Evolutionary conservation across 2,888 invertebrate genomes (phyloP).

Genomic region (Cryptocheilus praepositus): DNA sequence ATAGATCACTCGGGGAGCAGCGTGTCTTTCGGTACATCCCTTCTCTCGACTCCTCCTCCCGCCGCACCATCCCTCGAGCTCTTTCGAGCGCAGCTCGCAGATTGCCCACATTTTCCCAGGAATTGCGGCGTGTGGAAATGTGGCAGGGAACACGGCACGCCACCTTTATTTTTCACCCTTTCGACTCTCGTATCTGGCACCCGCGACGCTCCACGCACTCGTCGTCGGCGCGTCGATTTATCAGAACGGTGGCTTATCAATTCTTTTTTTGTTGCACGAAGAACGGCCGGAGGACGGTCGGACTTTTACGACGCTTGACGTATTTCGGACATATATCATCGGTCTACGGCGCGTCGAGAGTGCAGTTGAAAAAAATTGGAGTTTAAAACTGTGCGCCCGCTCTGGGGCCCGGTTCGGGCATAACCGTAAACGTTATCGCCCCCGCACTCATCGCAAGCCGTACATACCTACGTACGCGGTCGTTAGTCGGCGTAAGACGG

Average conservation of each 20-base stretch:
- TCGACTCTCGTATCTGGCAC: constrained; percentile 4
- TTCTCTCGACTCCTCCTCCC: constrained; percentile 6
- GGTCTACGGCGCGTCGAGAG: no score
- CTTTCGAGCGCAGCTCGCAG: neutral
- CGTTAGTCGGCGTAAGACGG: no score
- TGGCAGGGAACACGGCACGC: neutral
- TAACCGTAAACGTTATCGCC: no score
- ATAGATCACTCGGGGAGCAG: constrained; percentile 70
- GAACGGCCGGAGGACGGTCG: no score
- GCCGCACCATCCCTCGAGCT: constrained; percentile 7
- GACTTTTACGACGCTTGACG: no score
- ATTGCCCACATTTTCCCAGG: neutral
- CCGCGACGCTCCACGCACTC: neutral
- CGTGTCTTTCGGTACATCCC: constrained; percentile 43
- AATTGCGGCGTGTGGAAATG: neutral
- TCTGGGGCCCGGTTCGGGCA: no score
- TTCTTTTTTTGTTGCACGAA: neutral
- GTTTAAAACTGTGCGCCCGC: no score
- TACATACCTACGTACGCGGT: neutral
- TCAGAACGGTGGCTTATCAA: neutral
- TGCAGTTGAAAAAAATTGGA: no score
- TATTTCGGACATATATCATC: no score
- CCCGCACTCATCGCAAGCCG: no score
- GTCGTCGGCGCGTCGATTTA: neutral
- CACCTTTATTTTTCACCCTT: neutral